Evolutionary conservation across 2,797 vertebrate genomes (phyloP), one percentile per base, ranked within the genome.

Genomic region (Spondyliosoma cantharus): DNA sequence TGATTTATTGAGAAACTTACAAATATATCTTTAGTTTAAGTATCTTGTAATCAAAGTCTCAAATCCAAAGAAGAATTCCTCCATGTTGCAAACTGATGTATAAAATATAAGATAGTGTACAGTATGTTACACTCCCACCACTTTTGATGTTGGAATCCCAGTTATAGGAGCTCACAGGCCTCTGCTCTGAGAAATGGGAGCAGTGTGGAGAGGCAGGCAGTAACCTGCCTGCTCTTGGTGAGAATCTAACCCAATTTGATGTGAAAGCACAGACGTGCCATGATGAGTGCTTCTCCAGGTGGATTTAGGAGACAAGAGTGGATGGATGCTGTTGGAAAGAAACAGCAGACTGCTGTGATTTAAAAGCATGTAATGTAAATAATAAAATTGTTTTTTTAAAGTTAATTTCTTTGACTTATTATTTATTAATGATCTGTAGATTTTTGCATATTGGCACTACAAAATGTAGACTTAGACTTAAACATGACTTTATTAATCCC

Each of bases 231-330:
- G 46, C 62, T 1, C 19, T 5, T 29, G 48, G 29, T 71, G 42
- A 72, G 79, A 50, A 45, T 53, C 52, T 43, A 65, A 68, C 62
- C 58, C 60, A 69, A 25, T 85, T 66, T 81, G 46, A 22, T 63
- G 57, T 49, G 62, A 71, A 72, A 75, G 72, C 49, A 68, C 24
- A 46, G 64, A 56, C 20, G 12, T 54, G 42, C 54, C 49, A 16
- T 58, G 58, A 66, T 25, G 50, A 71, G 68, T 45, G 43, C 17
- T 27, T 53, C 63, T 64, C 66, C 11, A 25, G 53, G 37, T 49
- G 57, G 63, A 56, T 72, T 58, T 25, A 49, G 19, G 43, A 73
- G 25, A 72, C 20, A 25, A 45, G 45, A 76, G 43, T 46, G 58
- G 50, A 74, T 59, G 9, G 71, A 52, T 53, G 57, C 43, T 45